A percentile compares a stretch with the other conserved stretches of the same genome.
Conservation (phyloP, 1,140 invertebrate species). For the Stenopsyche tienmushanensis region DNA sequence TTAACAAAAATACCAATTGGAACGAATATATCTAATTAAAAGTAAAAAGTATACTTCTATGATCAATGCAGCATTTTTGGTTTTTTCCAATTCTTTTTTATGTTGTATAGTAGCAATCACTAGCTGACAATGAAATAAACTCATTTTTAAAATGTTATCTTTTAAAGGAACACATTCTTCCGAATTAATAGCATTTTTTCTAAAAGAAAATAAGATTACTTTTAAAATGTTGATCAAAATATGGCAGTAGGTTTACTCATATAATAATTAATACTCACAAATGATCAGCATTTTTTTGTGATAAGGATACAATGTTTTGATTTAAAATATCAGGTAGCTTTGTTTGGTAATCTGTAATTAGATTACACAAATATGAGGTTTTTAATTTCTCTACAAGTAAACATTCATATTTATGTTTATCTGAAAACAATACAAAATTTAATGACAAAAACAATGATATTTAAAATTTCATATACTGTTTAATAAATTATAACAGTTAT, state of each 20-base stretch:
- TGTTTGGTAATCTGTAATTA: conserved; percentile 1
- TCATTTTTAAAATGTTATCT: background rate
- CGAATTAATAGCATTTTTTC: background rate
- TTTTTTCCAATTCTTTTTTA: conserved; percentile 5
- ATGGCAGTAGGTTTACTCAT: background rate
- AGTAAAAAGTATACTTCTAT: conserved; percentile 9
- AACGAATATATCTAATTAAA: background rate
- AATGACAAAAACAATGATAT: background rate
- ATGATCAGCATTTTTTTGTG: conserved; percentile 1
- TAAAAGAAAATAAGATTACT: background rate
- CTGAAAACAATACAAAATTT: background rate
- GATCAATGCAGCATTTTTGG: background rate
- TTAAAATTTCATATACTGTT: no score
- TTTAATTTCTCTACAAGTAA: background rate
- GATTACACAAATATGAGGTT: conserved; percentile 4
- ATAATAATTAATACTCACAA: background rate
- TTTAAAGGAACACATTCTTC: conserved; percentile 6
- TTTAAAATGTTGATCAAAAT: background rate
- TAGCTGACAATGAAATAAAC: conserved; percentile 1
- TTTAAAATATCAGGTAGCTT: conserved; percentile 2
- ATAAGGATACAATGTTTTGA: background rate
- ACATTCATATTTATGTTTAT: background rate
- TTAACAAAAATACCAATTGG: background rate
- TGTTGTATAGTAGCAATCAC: background rate
- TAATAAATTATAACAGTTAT: no score